These are phyloP conservation scores for Salpingus planirostris DNA, from an alignment of 2,888 invertebrate species.

Conservation along the genomic window DNA sequence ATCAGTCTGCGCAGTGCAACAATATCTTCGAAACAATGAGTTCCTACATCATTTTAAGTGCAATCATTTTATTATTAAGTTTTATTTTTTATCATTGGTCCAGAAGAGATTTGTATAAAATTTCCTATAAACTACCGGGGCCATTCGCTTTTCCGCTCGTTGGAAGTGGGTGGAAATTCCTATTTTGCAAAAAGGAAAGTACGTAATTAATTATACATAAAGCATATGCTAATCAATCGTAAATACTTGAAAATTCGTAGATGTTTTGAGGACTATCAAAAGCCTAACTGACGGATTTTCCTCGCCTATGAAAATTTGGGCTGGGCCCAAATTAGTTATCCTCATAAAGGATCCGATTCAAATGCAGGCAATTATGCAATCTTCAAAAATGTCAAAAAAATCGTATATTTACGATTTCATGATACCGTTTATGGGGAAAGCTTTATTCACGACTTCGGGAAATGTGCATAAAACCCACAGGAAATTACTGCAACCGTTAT, in stretches of 20 bases:
- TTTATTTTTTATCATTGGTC: background rate
- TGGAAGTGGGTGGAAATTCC: slow-evolving; percentile 17
- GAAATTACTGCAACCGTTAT: slow-evolving; percentile 19
- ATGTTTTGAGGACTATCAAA: slow-evolving; percentile 11
- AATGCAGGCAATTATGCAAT: slow-evolving; percentile 19
- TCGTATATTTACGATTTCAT: slow-evolving; percentile 18
- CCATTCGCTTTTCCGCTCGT: slow-evolving; percentile 16
- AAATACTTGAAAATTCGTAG: slow-evolving; percentile 11
- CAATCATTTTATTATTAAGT: no score
- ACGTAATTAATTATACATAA: no score
- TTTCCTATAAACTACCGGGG: slow-evolving; percentile 16
- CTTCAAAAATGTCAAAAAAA: slow-evolving; percentile 17
- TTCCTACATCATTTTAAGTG: no score
- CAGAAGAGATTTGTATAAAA: background rate
- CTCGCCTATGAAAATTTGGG: slow-evolving; percentile 18
- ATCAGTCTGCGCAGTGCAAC: no score
- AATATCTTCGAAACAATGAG: no score
- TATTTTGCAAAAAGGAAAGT: slow-evolving; percentile 15
- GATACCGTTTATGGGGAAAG: slow-evolving; percentile 21
- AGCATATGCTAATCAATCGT: slow-evolving; percentile 2
- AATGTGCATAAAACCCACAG: slow-evolving; percentile 16
- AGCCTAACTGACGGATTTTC: slow-evolving; percentile 12
- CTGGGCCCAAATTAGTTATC: slow-evolving; percentile 17
- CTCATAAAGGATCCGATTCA: slow-evolving; percentile 19
- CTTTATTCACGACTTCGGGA: slow-evolving; percentile 19